These are phyloP conservation scores for Macquaria australasica DNA, from an alignment of 2,113 vertebrate species.

Conservation along the genomic window DNA sequence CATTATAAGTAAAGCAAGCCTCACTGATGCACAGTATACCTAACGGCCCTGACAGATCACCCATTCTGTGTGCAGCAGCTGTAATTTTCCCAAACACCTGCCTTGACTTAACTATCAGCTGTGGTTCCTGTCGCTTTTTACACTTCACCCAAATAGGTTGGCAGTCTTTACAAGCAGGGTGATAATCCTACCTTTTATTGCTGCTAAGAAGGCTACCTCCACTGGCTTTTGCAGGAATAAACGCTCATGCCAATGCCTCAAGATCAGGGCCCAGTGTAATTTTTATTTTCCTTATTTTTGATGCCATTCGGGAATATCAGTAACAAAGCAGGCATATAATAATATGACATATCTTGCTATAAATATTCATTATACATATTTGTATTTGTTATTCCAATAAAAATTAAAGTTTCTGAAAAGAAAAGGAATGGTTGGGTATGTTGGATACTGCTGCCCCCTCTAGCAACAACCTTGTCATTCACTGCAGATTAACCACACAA, in stretches of 20 bases:
- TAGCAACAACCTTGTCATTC: slow-evolving; percentile 14
- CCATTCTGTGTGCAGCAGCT: slow-evolving; percentile 57
- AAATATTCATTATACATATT: neutral
- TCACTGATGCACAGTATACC: slow-evolving; percentile 41
- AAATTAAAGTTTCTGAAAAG: neutral
- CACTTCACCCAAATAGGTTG: slow-evolving; percentile 74
- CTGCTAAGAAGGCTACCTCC: slow-evolving; percentile 77
- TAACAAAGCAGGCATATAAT: neutral
- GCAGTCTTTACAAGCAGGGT: slow-evolving; percentile 79
- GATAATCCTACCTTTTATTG: slow-evolving; percentile 85
- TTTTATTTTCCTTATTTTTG: neutral
- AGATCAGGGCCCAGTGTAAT: neutral
- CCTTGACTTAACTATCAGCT: slow-evolving; percentile 75
- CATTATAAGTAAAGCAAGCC: slow-evolving; percentile 23
- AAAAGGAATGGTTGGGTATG: neutral
- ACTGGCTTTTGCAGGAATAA: slow-evolving; percentile 66
- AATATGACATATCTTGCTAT: neutral
- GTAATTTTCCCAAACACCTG: slow-evolving; percentile 82
- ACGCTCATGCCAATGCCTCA: slow-evolving; percentile 54
- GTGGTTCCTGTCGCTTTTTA: slow-evolving; percentile 76
- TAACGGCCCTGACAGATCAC: slow-evolving; percentile 63
- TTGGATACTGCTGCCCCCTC: neutral
- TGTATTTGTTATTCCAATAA: neutral
- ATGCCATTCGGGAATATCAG: neutral
- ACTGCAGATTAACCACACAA: slow-evolving; percentile 17